phyloP scores from a whole-genome alignment of 2,797 vertebrate species.

The Mormyrus hasselquistii region DNA sequence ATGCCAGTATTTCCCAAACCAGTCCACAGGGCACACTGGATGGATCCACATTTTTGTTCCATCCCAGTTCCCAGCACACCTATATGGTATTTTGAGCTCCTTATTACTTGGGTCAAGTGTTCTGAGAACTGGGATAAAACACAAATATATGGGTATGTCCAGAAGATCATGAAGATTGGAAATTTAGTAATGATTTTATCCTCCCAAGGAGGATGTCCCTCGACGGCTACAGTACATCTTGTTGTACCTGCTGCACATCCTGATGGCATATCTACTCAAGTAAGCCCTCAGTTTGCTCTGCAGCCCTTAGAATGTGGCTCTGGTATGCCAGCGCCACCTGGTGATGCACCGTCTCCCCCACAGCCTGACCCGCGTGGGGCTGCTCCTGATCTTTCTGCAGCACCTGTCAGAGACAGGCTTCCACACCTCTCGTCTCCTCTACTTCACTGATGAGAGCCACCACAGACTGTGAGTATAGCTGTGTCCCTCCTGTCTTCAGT shows the following conservation, averaged over 20 bases:
- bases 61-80: background rate
- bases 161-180: background rate
- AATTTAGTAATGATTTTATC: constrained; percentile 21
- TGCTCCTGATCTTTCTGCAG: constrained; percentile 86
- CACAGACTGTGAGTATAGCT: constrained; percentile 79
- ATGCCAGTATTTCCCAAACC: background rate
- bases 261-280: constrained; percentile 91
- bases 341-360: background rate
- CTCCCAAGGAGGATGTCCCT: constrained; percentile 88
- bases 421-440: constrained; percentile 83
- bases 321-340: background rate
- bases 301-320: background rate
- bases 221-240: constrained; percentile 86
- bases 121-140: background rate
- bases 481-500: background rate
- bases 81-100: background rate
- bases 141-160: background rate
- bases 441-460: constrained; percentile 88
- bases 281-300: constrained; percentile 48
- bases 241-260: constrained; percentile 87
- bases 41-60: background rate
- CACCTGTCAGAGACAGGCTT: constrained; percentile 85
- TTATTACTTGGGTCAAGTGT: background rate
- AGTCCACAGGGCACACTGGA: background rate
- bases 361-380: constrained; percentile 83